Evolutionary conservation across 1,140 invertebrate genomes (phyloP), one percentile per base, ranked within the genome.

Genomic region (Atopsyche davidsoni): DNA sequence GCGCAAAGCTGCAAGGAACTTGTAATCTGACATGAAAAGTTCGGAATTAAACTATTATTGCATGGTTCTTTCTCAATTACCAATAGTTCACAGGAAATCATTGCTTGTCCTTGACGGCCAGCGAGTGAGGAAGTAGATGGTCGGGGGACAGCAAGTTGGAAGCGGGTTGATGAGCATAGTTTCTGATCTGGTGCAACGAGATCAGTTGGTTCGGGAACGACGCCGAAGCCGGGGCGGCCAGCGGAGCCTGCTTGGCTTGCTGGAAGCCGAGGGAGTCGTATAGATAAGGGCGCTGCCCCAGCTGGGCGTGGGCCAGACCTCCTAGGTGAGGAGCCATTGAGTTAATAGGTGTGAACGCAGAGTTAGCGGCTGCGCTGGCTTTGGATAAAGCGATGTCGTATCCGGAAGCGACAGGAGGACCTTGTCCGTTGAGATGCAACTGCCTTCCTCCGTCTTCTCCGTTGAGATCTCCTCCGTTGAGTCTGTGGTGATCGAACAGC

Each of bases 181-280:
- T 98, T 62, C 93, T 81, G 61, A 97, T 96, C 72, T 96, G 92
- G 72, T 96, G 92, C 44, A 98, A 77, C 54, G 92, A 95, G 62
- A 97, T 93, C 60, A 96, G 78, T 67, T 96, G 92, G 68, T 95
- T 96, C 39, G 92, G 92, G 68, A 93, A 95, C 50, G 82, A 82
- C 60, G 85, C 88, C 47, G 83, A 76, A 2, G 64, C 62, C 13
- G 63, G 66, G 42, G 64, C 67, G 19, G 53, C 66, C 60, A 55
- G 75, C 59, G 63, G 69, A 65, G 73, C 75, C 62, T 79, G 77
- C 60, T 78, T 78, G 31, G 70, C 71, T 61, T 79, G 79, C 70
- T 79, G 82, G 76, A 89, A 90, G 60, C 87, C 88, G 60, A 96
- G 82, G 17, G 92, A 89, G 63, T 96, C 93, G 72, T 96, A 96